Evolutionary conservation across 2,797 vertebrate genomes (phyloP).

Genomic region (Neomorphus geoffroyi): DNA sequence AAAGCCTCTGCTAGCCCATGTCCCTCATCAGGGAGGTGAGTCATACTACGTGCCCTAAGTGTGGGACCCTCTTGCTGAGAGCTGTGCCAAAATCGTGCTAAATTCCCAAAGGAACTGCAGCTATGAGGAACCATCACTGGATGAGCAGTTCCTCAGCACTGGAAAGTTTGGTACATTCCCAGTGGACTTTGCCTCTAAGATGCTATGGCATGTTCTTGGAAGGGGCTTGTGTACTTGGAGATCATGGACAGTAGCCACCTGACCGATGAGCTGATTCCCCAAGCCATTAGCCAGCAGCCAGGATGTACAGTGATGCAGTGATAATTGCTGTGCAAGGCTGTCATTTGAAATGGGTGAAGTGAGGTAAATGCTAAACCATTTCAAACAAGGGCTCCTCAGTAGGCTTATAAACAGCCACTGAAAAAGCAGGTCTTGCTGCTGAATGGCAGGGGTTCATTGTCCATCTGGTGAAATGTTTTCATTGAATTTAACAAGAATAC

Average conservation of each 20-base stretch:
- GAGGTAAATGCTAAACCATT: not conserved
- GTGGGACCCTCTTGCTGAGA: not conserved
- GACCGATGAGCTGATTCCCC: not conserved
- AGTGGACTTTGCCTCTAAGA: not conserved
- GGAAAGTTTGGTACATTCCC: not conserved
- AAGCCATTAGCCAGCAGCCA: not conserved
- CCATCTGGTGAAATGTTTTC: not conserved
- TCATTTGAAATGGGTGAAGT: not conserved
- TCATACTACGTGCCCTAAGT: rapidly evolving
- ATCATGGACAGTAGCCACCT: not conserved
- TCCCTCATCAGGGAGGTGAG: rapidly evolving
- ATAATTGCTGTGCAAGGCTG: not conserved
- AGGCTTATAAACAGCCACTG: not conserved
- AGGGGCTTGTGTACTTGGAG: not conserved
- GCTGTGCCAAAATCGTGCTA: not conserved
- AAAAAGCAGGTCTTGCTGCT: not conserved
- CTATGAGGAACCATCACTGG: not conserved
- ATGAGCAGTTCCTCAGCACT: not conserved
- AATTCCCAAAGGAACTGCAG: not conserved
- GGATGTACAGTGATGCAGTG: not conserved
- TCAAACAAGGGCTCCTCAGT: not conserved
- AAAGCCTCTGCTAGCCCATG: not conserved
- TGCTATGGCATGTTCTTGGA: not conserved
- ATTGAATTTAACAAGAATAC: not conserved
- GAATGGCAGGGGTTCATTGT: not conserved